phyloP scores from a whole-genome alignment of 2,113 vertebrate species.

The Parus major region DNA sequence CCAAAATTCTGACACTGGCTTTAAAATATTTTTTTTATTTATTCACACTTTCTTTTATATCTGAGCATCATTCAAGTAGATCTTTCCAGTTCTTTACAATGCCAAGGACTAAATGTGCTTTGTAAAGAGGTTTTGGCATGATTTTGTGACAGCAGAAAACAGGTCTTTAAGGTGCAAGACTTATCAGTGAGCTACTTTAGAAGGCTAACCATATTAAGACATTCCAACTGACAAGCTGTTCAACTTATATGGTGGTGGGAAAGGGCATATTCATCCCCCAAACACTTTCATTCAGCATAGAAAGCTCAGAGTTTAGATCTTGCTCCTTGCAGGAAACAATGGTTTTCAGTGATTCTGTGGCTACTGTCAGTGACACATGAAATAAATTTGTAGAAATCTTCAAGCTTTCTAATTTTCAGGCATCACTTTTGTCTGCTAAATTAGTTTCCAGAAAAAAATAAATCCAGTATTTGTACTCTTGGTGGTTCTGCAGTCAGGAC shows the following conservation, averaged over 20 bases:
- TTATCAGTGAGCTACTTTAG: background rate
- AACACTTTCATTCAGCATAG: background rate
- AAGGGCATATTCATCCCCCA: background rate
- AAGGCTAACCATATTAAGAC: background rate
- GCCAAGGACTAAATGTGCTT: background rate
- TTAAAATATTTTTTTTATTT: background rate
- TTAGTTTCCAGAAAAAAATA: background rate
- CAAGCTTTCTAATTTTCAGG: background rate
- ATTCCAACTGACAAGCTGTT: background rate
- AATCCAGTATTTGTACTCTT: background rate
- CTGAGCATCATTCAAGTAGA: background rate
- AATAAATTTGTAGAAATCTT: background rate
- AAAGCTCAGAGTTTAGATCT: background rate
- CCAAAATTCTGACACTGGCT: background rate
- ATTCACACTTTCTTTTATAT: background rate
- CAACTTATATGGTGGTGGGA: background rate
- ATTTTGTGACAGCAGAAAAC: background rate
- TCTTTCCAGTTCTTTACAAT: background rate
- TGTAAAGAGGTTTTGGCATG: background rate
- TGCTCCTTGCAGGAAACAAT: background rate
- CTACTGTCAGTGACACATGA: background rate
- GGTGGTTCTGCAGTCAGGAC: background rate
- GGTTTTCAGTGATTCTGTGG: background rate
- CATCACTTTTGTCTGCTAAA: background rate
- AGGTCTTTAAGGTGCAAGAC: background rate